These are phyloP conservation scores for Psettodes erumei DNA, from an alignment of 2,113 vertebrate species.

Conservation along the genomic window DNA sequence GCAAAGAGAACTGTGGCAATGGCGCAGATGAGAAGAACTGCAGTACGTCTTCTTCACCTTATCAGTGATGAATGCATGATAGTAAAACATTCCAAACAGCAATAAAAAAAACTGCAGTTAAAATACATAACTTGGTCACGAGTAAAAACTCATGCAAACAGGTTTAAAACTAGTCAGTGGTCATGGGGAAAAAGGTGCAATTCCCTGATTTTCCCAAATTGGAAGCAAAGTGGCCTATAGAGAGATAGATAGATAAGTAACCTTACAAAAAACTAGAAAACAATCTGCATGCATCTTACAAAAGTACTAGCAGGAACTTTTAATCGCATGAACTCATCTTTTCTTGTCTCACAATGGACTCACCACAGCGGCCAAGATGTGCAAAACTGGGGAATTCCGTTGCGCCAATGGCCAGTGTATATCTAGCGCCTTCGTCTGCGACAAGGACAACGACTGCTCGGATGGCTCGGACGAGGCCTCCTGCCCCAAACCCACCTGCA, in stretches of 20 bases:
- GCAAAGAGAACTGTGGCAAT: slow-evolving; percentile 83
- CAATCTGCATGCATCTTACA: no score
- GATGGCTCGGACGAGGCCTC: slow-evolving; percentile 85
- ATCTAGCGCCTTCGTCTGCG: slow-evolving; percentile 82
- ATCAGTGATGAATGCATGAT: neutral
- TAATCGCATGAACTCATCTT: neutral
- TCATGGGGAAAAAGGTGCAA: neutral
- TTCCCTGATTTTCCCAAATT: neutral
- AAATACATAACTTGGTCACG: neutral
- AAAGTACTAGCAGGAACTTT: no score
- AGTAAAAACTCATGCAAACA: neutral
- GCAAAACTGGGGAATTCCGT: slow-evolving; percentile 78
- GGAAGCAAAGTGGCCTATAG: no score
- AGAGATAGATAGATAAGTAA: neutral
- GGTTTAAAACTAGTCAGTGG: neutral
- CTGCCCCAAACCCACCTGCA: slow-evolving; percentile 82
- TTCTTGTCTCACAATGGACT: neutral
- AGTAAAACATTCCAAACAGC: neutral
- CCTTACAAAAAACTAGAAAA: no score
- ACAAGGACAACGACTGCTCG: slow-evolving; percentile 84
- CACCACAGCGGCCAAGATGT: slow-evolving; percentile 79
- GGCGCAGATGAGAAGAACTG: slow-evolving; percentile 87
- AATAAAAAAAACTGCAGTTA: neutral
- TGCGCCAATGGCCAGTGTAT: slow-evolving; percentile 86
- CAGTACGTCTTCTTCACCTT: slow-evolving; percentile 73